These are phyloP conservation scores for Amyelois transitella DNA, from an alignment of 1,140 invertebrate species.

Conservation along the genomic window DNA sequence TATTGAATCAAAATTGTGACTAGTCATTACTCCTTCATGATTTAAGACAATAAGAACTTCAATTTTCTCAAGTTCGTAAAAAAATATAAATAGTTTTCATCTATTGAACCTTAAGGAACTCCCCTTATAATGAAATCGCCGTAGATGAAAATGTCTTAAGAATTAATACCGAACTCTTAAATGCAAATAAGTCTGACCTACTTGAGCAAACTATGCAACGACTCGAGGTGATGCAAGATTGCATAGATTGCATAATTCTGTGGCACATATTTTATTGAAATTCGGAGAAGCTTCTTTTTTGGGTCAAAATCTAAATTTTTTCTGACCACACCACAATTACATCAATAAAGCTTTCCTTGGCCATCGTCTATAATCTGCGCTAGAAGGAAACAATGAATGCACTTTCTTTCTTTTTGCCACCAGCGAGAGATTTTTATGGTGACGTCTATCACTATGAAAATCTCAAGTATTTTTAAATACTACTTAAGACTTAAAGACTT, in stretches of 20 bases:
- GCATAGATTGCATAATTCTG: not conserved
- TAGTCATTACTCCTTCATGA: no score
- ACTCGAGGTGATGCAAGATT: not conserved
- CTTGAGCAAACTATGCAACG: not conserved
- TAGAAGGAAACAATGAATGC: not conserved
- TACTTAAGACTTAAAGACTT: no score
- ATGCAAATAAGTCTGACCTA: not conserved
- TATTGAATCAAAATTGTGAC: no score
- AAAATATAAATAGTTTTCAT: not conserved
- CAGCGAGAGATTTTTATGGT: not conserved
- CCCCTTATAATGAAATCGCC: not conserved
- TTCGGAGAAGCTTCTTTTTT: not conserved
- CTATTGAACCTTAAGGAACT: not conserved
- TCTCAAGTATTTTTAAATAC: no score
- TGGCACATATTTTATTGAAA: not conserved
- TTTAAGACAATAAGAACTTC: no score
- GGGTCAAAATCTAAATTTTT: no score
- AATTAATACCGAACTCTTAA: slow-evolving; percentile 11
- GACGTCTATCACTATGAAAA: no score
- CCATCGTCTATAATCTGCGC: no score
- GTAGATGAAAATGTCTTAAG: not conserved
- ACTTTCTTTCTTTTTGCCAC: not conserved
- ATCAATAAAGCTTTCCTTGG: no score
- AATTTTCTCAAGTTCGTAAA: not conserved
- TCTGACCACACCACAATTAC: no score